Evolutionary conservation across 2,113 vertebrate species (phyloP), one percentile per base, ranked within the genome.

Genomic region (Apaloderma vittatum): DNA sequence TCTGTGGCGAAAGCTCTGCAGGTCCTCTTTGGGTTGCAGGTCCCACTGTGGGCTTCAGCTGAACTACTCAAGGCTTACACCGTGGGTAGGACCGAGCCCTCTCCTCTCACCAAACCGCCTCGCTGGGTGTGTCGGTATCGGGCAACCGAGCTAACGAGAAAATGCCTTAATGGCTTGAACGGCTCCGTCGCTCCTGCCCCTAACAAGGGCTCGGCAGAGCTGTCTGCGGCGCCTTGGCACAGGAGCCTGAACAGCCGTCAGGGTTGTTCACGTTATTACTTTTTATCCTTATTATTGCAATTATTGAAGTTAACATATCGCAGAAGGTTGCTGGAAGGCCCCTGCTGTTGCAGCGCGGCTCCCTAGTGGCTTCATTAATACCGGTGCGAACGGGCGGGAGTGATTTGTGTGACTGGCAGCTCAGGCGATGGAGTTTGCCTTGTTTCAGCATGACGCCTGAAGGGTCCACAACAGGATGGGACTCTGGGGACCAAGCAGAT

Each of bases 211-310:
- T 40, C 40, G 6, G 29, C 70, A 82, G 6, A 52, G 57, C 63
- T 40, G 4, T 3, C 32, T 6, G 65, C 57, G 34, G 34, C 19
- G 34, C 32, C 63, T 43, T 5, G 40, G 89, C 34, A 7, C 15
- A 5, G 36, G 26, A 43, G 15, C 0, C 16, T 8, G 66, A 29
- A 4, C 75, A 15, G 1, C 7, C 2, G 0, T 2, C 14, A 2
- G 49, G 11, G 65, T 9, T 29, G 43, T 54, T 59, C 16, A 5
- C 23, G 8, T 29, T 7, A 29, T 21, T 23, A 1, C 20, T n/a
- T 51, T 40, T 13, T 21, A 12, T 5, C 55, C 46, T 4, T 8
- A 12, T 22, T 19, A 3, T n/a, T n/a, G 59, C 75, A 34, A 8
- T n/a, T 23, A 2, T 6, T 4, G 45, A 8, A 30, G 51, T 12